phyloP scores from a whole-genome alignment of 2,113 vertebrate species.

The Thunnus maccoyii region DNA sequence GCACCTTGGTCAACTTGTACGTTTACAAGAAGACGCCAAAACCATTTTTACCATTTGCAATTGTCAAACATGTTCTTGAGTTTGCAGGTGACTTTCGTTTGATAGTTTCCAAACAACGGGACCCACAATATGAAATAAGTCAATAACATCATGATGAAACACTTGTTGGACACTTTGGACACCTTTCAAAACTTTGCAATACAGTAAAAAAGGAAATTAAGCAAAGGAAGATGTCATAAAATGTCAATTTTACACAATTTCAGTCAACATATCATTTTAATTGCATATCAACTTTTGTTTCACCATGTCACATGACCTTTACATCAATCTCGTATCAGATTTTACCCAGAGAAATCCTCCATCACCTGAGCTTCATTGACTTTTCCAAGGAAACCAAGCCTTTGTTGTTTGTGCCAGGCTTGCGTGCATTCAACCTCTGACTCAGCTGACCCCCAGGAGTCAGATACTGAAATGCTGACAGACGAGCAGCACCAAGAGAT shows the following conservation, averaged over 20 bases:
- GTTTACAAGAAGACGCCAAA: neutral
- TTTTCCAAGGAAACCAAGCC: slow-evolving; percentile 39
- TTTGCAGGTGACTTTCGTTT: neutral
- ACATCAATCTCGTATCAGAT: slow-evolving; percentile 17
- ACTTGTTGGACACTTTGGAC: neutral
- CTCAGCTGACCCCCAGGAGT: slow-evolving; percentile 64
- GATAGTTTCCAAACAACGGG: neutral
- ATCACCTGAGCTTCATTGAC: slow-evolving; percentile 1
- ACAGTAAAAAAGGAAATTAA: neutral
- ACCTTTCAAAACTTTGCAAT: neutral
- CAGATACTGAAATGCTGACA: slow-evolving; percentile 72
- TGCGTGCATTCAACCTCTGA: slow-evolving; percentile 68
- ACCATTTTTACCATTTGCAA: neutral
- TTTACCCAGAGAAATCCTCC: slow-evolving; percentile 4
- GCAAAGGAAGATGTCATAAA: neutral
- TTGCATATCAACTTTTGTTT: slow-evolving; percentile 22
- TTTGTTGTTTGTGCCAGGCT: slow-evolving; percentile 58
- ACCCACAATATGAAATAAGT: neutral
- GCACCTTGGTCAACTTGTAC: slow-evolving; percentile 13
- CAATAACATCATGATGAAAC: neutral
- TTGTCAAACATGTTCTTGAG: neutral
- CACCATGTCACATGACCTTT: slow-evolving; percentile 18
- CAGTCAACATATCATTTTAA: slow-evolving; percentile 24
- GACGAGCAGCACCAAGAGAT: slow-evolving; percentile 56
- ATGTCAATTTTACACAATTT: slow-evolving; percentile 7